Evolutionary conservation across 2,113 vertebrate species (phyloP), one percentile per base, ranked within the genome.

Genomic region (Dasyurus viverrinus): DNA sequence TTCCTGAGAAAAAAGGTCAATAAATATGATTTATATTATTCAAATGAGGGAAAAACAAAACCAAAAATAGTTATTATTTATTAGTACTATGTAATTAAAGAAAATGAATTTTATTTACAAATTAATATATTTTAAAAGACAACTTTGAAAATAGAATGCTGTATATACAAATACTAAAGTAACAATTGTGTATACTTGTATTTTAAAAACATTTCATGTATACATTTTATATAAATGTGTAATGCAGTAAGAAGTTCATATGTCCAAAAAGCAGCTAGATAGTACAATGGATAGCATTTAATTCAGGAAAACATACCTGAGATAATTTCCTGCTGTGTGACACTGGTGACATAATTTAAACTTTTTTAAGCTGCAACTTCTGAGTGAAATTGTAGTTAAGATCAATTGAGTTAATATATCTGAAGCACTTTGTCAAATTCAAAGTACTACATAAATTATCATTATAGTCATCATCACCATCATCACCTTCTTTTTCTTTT

Each of bases 1-100:
- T 93, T 93, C 89, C 94, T 53, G 19, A 93, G 68, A 96, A 97
- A 96, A 76, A 96, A 95, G 57, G 1, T 93, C 26, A 95, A 27
- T 52, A 30, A 27, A 27, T 52, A 93, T 50, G 95, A 91, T 90
- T 4, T 93, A 26, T 36, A 68, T 94, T 42, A 95, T 95, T 26
- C 1, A 96, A 55, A 91, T 46, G 30, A 93, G 0, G 47, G 16
- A 93, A 93, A 89, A 57, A 52, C 93, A 76, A 57, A 97, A 47
- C 26, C 9, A 97, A 30, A 55, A 95, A 60, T 53, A 46, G 0
- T 54, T 92, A 90, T 46, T 0, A 26, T 3, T 92, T 95, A 92
- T 91, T 91, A 93, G 3, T 96, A 47, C 12, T 94, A 89, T n/a
- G 93, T 91, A 93, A 92, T 90, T 14, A 92, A 93, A 4, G 11